phyloP scores from a whole-genome alignment of 2,113 vertebrate genomes.

The Pungitius pungitius region DNA sequence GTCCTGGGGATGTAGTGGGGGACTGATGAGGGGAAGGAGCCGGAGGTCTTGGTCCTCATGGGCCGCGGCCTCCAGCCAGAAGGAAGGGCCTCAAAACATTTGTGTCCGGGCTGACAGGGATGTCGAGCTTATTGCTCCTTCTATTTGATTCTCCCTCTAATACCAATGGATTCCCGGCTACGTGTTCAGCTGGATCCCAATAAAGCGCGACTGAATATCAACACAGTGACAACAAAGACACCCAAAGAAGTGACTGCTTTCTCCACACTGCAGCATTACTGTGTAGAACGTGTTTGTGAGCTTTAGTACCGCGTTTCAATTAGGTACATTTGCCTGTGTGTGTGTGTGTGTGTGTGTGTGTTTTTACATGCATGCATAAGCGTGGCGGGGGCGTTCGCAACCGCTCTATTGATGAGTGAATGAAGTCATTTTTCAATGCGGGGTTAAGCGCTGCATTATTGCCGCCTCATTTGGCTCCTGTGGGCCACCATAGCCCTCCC shows the following conservation, averaged over 20 bases:
- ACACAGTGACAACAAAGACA: constrained; percentile 7
- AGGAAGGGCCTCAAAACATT: no score
- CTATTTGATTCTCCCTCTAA: constrained; percentile 16
- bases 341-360: neutral
- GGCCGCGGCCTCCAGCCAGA: no score
- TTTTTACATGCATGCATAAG: constrained; percentile 70
- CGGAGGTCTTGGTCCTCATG: no score
- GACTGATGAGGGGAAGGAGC: no score
- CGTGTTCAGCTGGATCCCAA: constrained; percentile 26
- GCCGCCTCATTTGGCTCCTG: constrained; percentile 84
- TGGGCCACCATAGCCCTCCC: constrained; percentile 83
- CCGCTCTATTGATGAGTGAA: constrained; percentile 82
- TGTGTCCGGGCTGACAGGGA: no score
- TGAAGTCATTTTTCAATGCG: constrained; percentile 84
- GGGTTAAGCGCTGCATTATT: constrained; percentile 84
- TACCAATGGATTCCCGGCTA: constrained; percentile 33
- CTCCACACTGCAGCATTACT: constrained; percentile 62
- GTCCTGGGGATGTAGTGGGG: no score
- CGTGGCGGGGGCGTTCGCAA: constrained; percentile 76
- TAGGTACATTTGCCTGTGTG: constrained; percentile 16
- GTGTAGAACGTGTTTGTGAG: constrained; percentile 49
- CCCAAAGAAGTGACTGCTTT: constrained; percentile 44
- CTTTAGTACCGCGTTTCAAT: constrained; percentile 57
- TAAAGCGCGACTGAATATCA: constrained; percentile 37
- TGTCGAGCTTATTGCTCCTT: constrained; percentile 11